Evolutionary conservation across 2,888 invertebrate species (phyloP).

Genomic region (Pteria penguin): DNA sequence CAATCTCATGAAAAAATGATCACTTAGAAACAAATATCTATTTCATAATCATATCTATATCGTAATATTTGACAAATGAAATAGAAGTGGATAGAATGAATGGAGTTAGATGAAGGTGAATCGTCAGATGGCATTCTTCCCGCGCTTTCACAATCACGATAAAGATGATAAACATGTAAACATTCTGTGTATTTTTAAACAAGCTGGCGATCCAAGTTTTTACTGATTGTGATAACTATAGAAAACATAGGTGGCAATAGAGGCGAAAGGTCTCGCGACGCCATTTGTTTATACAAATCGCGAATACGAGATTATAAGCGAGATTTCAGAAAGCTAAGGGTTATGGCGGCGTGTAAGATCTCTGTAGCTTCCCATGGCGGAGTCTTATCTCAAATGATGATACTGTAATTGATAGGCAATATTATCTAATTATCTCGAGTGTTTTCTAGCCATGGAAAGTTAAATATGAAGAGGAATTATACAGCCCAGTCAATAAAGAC

Average conservation of each 20-base stretch:
- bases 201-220: neutral
- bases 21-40: too few relatives aligned
- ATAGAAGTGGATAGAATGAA: too few relatives aligned
- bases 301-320: neutral
- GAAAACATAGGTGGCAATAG: neutral
- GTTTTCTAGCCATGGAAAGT: neutral
- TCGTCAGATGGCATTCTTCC: too few relatives aligned
- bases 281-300: neutral
- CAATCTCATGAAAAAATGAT: too few relatives aligned
- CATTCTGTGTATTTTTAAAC: neutral
- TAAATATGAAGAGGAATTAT: neutral
- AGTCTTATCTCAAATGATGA: slow-evolving; percentile 15
- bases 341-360: neutral
- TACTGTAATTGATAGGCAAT: slow-evolving; percentile 19
- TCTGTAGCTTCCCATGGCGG: slow-evolving; percentile 4
- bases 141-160: too few relatives aligned
- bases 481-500: neutral
- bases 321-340: neutral
- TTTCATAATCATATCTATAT: too few relatives aligned
- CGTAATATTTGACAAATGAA: too few relatives aligned
- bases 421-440: slow-evolving; percentile 30
- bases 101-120: too few relatives aligned
- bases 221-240: neutral
- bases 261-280: neutral
- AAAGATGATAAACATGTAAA: neutral